A percentile compares a stretch with the other conserved stretches of the same genome.
Evolutionary conservation across 1,140 invertebrate species (phyloP).

Genomic region (Pachypeltis micranthus): DNA sequence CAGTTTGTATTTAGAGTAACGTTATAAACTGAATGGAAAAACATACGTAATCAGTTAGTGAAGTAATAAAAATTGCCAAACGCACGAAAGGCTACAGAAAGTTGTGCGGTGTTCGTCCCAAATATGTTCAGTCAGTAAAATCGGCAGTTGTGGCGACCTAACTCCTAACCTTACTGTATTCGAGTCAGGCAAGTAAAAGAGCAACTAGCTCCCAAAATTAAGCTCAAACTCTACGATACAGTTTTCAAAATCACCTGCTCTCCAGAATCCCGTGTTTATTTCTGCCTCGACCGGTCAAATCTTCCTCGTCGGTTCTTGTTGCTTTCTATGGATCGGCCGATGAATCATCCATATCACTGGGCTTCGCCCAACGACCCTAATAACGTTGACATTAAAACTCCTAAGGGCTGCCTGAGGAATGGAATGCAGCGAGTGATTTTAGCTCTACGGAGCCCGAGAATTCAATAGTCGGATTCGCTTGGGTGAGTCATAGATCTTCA

Average conservation of each 20-base stretch:
- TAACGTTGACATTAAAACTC: slow-evolving; percentile 7
- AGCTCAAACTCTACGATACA: background rate
- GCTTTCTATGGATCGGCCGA: no score
- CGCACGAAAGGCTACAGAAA: no score
- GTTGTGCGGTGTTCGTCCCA: no score
- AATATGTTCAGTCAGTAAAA: no score
- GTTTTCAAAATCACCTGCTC: background rate
- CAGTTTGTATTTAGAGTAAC: no score
- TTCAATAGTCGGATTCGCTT: background rate
- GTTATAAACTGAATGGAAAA: no score
- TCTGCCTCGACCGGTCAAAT: background rate
- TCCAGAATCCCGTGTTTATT: background rate
- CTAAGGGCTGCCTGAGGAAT: background rate
- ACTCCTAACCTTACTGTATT: background rate
- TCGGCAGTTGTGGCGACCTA: no score
- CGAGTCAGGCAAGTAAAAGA: background rate
- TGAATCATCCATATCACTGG: background rate
- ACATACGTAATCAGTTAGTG: no score
- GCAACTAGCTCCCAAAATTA: background rate
- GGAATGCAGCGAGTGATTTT: background rate
- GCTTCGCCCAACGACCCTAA: background rate
- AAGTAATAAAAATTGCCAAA: no score
- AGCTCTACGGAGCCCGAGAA: background rate
- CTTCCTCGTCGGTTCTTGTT: background rate
- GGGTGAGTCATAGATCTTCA: slow-evolving; percentile 1